Base-by-base conservation (phyloP, 2,797 vertebrate genomes). In the Champsocephalus esox region DNA sequence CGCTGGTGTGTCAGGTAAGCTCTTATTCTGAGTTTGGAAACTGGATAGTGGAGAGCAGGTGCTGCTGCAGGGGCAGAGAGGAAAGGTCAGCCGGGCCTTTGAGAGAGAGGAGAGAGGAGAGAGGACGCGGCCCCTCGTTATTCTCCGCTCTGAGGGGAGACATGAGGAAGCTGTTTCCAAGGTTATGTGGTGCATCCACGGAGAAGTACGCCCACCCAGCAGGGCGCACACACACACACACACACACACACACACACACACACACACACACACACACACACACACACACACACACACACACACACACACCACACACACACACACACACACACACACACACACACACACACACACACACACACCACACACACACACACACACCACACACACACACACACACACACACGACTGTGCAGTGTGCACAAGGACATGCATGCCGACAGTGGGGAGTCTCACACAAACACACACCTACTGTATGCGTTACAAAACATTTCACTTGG, bases 11-110 rank as follows among this genome's bases (percentile, higher is more conserved):
- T 79, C 79, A 80, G 81, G 78, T 83, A 19, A 82, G 68, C 65
- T 73, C 62, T 75, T 38, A 52, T 55, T 72, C 68, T 12, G 66
- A 64, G 73, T 54, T 66, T 75, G 85, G 70, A 81, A 64, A 83
- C 77, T 34, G 77, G 77, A 50, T 64, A 66, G 82, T 44, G 72
- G 80, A 85, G 77, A 92, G 91, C 91, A 92, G 87, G 85, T 92
- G 87, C 52, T 45, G 63, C 58, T 43, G 63, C 58, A 73, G 73
- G 69, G 0, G 38, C 28, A 64, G 74, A 86, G 84, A 82, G 75
- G 64, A 83, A 77, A 85, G 80, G 77, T 83, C 72, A 28, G 49
- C 21, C 57, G n/a, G 24, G 50, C 13, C 72, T 67, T 56, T 73
- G 75, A 83, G 19, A 61, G 76, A 16, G 46, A 79, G 43, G 21